Evolutionary conservation across 1,140 invertebrate genomes (phyloP).

Genomic region (Rhagoletis zephyria): DNA sequence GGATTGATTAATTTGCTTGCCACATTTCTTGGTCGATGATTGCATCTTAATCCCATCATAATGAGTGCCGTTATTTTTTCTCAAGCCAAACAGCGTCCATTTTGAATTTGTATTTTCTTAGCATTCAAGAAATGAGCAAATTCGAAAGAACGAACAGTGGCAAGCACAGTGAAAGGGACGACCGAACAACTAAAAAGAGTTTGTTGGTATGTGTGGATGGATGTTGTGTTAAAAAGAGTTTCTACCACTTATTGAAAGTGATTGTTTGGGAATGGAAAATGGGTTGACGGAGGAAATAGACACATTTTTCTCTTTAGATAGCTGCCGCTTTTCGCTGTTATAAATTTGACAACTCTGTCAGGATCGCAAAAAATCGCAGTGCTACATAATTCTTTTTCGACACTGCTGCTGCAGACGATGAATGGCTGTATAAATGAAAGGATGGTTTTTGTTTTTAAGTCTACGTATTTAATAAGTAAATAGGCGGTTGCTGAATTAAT

Average conservation of each 20-base stretch:
- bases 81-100: not conserved
- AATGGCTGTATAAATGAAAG: not conserved
- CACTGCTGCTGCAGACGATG: not conserved
- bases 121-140: not conserved
- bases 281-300: not conserved
- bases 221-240: not conserved
- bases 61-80: constrained; percentile 72
- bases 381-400: not conserved
- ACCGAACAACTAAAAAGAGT: not conserved
- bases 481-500: not conserved
- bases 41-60: constrained; percentile 73
- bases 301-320: not conserved
- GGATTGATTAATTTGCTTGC: constrained; percentile 72
- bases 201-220: not conserved
- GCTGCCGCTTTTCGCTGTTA: not conserved
- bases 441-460: not conserved
- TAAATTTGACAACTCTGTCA: constrained; percentile 38
- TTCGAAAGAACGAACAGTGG: not conserved
- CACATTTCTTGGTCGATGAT: constrained; percentile 68
- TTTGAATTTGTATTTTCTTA: constrained; percentile 8
- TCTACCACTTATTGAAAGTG: not conserved
- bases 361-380: not conserved
- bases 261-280: not conserved
- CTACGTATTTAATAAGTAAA: not conserved
- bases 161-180: not conserved